Base-by-base conservation (phyloP, 64 coral and sea anemone genomes). In the Dendrophyllia cribrosa region DNA sequence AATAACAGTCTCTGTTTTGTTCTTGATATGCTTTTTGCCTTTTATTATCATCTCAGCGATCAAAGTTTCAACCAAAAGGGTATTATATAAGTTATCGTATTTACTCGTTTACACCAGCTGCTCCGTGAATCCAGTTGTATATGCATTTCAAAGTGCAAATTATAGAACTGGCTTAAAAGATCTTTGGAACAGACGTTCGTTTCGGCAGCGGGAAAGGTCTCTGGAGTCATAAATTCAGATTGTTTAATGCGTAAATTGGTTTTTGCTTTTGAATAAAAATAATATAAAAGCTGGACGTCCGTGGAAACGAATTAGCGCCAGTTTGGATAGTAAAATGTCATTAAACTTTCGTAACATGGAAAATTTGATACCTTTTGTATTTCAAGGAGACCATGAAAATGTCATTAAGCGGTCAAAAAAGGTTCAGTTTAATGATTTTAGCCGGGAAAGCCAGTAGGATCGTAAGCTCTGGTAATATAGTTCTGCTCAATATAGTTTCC, bases 101-200 rank as follows among this genome's bases (percentile, higher is more conserved):
- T 83, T 95, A 17, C 72, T 91, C 15, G 34, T 66, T 49, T 95
- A 89, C 73, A 15, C 48, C 14, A 76, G 64, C 25, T 86, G 68
- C 44, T 88, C 69, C 25, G 9, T 86, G 3, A 95, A 95, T 76
- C 93, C 93, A 21, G 26, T 90, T 23, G 66, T 95, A 43, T 95
- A 90, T 49, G 46, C 50, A 59, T 70, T 95, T 67, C 93, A 95
- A 91, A 95, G 88, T 49, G 59, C 79, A 85, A 95, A 86, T 59
- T 95, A 95, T 15, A 84, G 93, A 78, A 9, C 66, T 24, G 93
- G 88, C 48, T 91, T 95, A 47, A 85, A 16, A 52, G 82, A 95
- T 7, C 62, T 84, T 13, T 84, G 60, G 60, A 66, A 51, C 7
- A 43, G 62, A 17, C 66, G 60, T 6, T 44, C 80, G 20, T 64